Conservation (phyloP, 2,113 vertebrate species). For the Urocolius indicus region DNA sequence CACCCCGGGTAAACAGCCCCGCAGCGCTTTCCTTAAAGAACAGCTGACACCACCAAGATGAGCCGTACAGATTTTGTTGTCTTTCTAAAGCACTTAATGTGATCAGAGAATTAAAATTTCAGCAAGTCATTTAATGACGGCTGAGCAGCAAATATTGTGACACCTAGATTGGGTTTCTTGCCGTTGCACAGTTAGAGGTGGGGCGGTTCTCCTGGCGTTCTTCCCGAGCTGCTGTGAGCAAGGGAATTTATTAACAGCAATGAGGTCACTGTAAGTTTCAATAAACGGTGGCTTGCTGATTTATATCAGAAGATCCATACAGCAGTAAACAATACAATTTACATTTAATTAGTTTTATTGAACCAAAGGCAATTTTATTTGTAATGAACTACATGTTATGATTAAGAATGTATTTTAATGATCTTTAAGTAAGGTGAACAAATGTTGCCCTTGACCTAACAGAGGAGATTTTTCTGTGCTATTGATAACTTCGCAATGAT, state of each 20-base stretch:
- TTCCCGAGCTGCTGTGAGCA: conserved; percentile 78
- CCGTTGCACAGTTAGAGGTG: conserved; percentile 53
- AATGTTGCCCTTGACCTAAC: conserved; percentile 89
- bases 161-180: conserved; percentile 75
- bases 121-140: conserved; percentile 77
- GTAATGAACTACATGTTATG: conserved; percentile 88
- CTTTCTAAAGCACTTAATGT: conserved; percentile 84
- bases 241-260: conserved; percentile 86
- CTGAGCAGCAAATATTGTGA: conserved; percentile 54
- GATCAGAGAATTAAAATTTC: conserved; percentile 89
- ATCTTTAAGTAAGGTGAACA: conserved; percentile 88
- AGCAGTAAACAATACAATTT: conserved; percentile 90
- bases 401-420: conserved; percentile 89
- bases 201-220: conserved; percentile 38
- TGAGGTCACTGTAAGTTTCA: conserved; percentile 88
- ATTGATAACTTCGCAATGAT: conserved; percentile 75
- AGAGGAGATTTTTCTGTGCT: conserved; percentile 75
- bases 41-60: conserved; percentile 77
- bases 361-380: conserved; percentile 87
- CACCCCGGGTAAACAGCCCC: conserved; percentile 58
- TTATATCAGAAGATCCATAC: conserved; percentile 88
- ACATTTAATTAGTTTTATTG: conserved; percentile 96
- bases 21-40: conserved; percentile 65
- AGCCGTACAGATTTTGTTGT: conserved; percentile 77
- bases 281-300: conserved; percentile 88